Evolutionary conservation across 2,888 invertebrate genomes (phyloP), one percentile per base, ranked within the genome.

Genomic region (Oxycera nigricornis): DNA sequence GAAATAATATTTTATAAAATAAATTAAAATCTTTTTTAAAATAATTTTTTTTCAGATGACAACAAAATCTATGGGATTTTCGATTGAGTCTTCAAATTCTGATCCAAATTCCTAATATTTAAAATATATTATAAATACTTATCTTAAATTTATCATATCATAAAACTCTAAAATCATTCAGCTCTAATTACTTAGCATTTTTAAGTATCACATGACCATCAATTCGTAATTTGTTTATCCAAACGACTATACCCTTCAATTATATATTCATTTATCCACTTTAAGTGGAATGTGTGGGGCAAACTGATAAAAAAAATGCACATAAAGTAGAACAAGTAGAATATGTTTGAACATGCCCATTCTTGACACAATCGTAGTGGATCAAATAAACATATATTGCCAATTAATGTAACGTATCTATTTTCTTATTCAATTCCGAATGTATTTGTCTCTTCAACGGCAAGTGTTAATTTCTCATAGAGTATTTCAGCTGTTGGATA

Each of bases 401-500:
- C 11, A 35, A 7, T 7, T 6, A 7, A 35, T 35, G 35, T 7
- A 46, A 14, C 17, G 17, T 7, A n/a, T n/a, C 46, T 46, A 46
- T 3, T 30, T 30, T 4, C 55, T 65, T 73, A 96, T 87, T 97
- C 97, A 81, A 97, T 97, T 81, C 97, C 96, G 86, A 97, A 97
- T 1, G 96, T 96, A 85, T 95, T 96, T 28, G 97, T 97, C 85
- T 97, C 97, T 84, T 97, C 97, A 41, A 97, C 96, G 59, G 97
- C 97, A 77, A 96, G 88, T 76, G 96, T 88, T 14, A 97, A 87
- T 83, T 97, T 97, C 84, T 97, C 96, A 83, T 95, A 92, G 73
- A 97, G 90, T 82, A 95, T 90, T 81, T 95, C 95, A 62, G 93
- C 94, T 2, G 95, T 94, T 72, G 96, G 95, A 88, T 98, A 98